Evolutionary conservation across 2,797 vertebrate species (phyloP).

Genomic region (Sparus aurata): DNA sequence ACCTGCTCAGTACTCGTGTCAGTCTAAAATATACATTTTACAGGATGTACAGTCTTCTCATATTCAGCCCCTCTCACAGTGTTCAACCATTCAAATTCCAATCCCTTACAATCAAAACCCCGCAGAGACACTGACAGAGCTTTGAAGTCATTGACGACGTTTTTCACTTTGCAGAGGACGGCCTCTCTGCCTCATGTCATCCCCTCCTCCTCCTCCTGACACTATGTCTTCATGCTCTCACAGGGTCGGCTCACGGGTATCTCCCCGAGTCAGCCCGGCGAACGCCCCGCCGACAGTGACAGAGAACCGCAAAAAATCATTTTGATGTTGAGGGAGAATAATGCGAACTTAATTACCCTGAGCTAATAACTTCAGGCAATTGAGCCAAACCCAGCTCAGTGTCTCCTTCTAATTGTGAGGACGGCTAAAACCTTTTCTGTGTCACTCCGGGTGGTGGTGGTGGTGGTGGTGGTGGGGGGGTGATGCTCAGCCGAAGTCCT

Average conservation of each 20-base stretch:
- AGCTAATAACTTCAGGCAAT: slow-evolving; percentile 85
- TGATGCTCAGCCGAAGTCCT: slow-evolving; percentile 68
- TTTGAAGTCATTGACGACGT: slow-evolving; percentile 62
- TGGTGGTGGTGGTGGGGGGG: slow-evolving; percentile 16
- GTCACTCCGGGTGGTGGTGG: slow-evolving; percentile 60
- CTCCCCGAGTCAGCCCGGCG: slow-evolving; percentile 58
- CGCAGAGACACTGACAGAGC: slow-evolving; percentile 40
- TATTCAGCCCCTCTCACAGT: neutral
- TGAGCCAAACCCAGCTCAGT: slow-evolving; percentile 75
- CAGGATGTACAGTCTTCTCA: neutral
- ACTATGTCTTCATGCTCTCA: slow-evolving; percentile 53
- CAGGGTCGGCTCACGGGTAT: slow-evolving; percentile 64
- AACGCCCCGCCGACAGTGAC: slow-evolving; percentile 58
- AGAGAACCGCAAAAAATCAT: slow-evolving; percentile 67
- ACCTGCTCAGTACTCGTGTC: neutral
- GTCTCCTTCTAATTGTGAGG: slow-evolving; percentile 82
- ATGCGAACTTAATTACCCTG: slow-evolving; percentile 85
- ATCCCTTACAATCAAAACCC: slow-evolving; percentile 45
- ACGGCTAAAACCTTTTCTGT: slow-evolving; percentile 80
- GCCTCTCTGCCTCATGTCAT: slow-evolving; percentile 45
- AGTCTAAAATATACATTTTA: neutral
- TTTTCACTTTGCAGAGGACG: slow-evolving; percentile 59
- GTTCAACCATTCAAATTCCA: slow-evolving; percentile 37
- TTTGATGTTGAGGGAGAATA: slow-evolving; percentile 77
- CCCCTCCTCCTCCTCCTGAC: slow-evolving; percentile 37